phyloP scores from a whole-genome alignment of 92 coral and sea anemone species.

The Zoanthus sansibaricus region DNA sequence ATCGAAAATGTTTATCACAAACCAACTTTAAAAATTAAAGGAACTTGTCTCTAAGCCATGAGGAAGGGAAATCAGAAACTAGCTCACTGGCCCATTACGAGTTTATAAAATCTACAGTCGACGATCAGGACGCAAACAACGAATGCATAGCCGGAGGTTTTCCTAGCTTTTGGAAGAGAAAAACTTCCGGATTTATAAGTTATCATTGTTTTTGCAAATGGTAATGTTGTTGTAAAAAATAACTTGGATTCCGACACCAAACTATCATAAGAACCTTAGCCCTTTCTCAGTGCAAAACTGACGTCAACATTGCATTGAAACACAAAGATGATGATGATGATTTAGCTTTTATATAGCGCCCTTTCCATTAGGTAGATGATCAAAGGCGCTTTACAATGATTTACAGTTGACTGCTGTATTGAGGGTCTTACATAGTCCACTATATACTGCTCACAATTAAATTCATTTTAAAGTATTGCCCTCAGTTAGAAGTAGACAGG shows the following conservation, averaged over 20 bases:
- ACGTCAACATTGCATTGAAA: conserved; percentile 31
- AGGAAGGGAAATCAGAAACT: not conserved
- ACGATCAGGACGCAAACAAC: not conserved
- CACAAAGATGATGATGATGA: too few species aligned
- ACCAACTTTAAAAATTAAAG: not conserved
- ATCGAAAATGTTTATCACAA: not conserved
- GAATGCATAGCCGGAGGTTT: not conserved
- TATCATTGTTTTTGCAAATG: conserved; percentile 47
- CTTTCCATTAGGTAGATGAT: too few species aligned
- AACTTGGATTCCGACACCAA: conserved; percentile 29
- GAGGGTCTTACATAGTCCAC: too few species aligned
- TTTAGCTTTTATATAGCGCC: too few species aligned
- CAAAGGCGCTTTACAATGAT: too few species aligned
- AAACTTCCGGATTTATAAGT: not conserved
- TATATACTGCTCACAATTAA: too few species aligned
- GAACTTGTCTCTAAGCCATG: not conserved
- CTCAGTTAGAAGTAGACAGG: too few species aligned
- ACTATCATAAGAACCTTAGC: conserved; percentile 25
- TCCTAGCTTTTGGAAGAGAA: too few species aligned
- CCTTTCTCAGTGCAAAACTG: conserved; percentile 42
- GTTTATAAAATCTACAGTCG: not conserved
- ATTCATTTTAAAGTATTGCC: too few species aligned
- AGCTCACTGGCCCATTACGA: not conserved
- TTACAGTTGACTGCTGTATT: too few species aligned
- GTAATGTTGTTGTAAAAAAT: conserved; percentile 37